Percentiles rank a stretch among this genome's conserved stretches.
These are phyloP conservation scores for Geothlypis trichas DNA, from an alignment of 2,113 vertebrate genomes.

Conservation along the genomic window DNA sequence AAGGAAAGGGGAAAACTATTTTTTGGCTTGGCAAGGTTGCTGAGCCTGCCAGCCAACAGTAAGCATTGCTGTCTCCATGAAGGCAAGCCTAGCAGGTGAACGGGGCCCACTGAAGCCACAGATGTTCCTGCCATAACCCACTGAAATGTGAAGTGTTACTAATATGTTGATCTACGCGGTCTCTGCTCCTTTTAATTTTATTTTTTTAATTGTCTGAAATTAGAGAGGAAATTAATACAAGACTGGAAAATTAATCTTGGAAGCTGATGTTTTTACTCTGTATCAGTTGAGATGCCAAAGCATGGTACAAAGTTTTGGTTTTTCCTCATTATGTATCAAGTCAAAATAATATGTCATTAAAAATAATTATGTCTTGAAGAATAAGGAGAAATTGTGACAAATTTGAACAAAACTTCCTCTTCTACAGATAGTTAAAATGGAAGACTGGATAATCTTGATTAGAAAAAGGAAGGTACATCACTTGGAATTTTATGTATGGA, in stretches of 20 bases:
- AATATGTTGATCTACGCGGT: neutral
- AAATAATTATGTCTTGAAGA: neutral
- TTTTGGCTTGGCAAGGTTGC: neutral
- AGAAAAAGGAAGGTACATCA: neutral
- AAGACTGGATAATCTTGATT: neutral
- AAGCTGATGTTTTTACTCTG: neutral
- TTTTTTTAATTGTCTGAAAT: neutral
- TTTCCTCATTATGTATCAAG: neutral
- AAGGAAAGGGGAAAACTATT: neutral
- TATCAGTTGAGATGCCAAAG: neutral
- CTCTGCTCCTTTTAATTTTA: neutral
- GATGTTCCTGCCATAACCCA: neutral
- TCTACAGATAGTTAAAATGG: neutral
- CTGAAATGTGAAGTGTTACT: neutral
- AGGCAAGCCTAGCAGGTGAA: neutral
- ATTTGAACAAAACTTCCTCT: neutral
- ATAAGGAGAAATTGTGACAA: neutral
- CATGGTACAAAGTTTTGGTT: neutral
- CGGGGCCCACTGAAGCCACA: neutral
- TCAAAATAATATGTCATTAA: neutral
- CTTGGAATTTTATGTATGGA: neutral
- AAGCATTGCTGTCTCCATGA: neutral
- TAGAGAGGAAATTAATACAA: neutral
- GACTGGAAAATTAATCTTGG: neutral
- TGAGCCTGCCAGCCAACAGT: neutral